Base-by-base conservation (phyloP, 2,888 invertebrate species). In the Lordiphosa fenestrarum region DNA sequence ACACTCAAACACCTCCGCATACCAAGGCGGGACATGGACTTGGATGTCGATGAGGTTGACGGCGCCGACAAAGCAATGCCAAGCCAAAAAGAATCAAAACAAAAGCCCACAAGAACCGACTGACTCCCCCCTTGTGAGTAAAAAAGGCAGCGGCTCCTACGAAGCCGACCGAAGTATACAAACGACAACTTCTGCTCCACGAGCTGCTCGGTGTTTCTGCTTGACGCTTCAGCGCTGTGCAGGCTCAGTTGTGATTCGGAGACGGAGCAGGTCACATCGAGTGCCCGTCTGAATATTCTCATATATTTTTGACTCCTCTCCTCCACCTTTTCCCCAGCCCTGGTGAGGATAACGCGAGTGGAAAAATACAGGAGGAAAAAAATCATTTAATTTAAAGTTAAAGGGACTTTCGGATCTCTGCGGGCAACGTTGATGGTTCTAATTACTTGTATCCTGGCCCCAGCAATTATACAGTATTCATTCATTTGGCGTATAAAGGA, bases 61-160 rank as follows among this genome's bases (percentile, higher is more conserved):
- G 62, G 62, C 62, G 62, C 62, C 62, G 62, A 62, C 62, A 63
- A 63, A 61, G 62, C 49, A 62, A 62, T 50, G 44, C 62, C 54
- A 61, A 54, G 40, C 38, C 59, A 52, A 51, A 36, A 40, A 60
- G 52, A 59, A 56, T 50, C 44, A 50, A 57, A 60, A 60, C 51
- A 41, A 19, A 60, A 41, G 41, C 42, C 13, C 37, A 48, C 48
- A 39, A 35, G 30, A 33, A 21, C 51, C 19, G 21, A n/a, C 36
- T 21, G 21, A 37, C 21, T 35, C 12, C 46, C 57, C 30, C 41
- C 9, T 21, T 36, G 21, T 37, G 48, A 23, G 25, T 13, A 6
- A 49, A 15, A 49, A 38, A 15, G 38, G 25, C 23, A 13, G 15
- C 38, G 25, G 21, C 49, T 49, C 38, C 38, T 15, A 30, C 44